Evolutionary conservation across 2,888 invertebrate genomes (phyloP).

Genomic region (Nezara viridula): DNA sequence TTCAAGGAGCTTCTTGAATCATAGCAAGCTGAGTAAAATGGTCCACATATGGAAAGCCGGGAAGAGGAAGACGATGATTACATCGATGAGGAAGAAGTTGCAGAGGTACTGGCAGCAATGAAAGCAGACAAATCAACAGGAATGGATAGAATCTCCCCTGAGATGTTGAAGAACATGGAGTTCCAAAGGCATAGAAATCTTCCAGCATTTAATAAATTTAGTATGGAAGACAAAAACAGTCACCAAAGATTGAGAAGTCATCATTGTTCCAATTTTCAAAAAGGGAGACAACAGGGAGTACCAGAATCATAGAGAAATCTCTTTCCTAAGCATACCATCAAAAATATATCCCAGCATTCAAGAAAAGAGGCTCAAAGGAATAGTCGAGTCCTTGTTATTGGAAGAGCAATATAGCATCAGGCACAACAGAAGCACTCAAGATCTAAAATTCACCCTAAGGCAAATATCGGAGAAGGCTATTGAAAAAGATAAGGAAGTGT

Average conservation of each 20-base stretch:
- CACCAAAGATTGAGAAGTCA: neutral
- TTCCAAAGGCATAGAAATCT: neutral
- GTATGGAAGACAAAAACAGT: neutral
- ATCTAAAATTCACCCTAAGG: too few species aligned
- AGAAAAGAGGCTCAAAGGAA: too few species aligned
- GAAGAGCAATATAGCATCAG: too few species aligned
- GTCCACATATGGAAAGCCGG: neutral
- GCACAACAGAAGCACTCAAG: too few species aligned
- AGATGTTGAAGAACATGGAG: neutral
- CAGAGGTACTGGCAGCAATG: neutral
- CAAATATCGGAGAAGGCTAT: too few species aligned
- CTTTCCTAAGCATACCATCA: too few species aligned
- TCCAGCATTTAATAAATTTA: neutral
- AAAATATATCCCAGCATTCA: too few species aligned
- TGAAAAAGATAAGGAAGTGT: too few species aligned
- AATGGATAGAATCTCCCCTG: neutral
- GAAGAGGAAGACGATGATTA: neutral
- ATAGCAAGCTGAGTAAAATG: neutral
- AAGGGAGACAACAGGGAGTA: too few species aligned
- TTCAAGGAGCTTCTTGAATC: neutral
- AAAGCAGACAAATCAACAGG: neutral
- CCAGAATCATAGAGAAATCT: too few species aligned
- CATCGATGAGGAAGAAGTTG: slow-evolving; percentile 68
- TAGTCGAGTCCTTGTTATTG: too few species aligned
- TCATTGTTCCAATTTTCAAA: too few species aligned